Evolutionary conservation across 2,888 invertebrate genomes (phyloP).

Genomic region (Drosophila ochracea): DNA sequence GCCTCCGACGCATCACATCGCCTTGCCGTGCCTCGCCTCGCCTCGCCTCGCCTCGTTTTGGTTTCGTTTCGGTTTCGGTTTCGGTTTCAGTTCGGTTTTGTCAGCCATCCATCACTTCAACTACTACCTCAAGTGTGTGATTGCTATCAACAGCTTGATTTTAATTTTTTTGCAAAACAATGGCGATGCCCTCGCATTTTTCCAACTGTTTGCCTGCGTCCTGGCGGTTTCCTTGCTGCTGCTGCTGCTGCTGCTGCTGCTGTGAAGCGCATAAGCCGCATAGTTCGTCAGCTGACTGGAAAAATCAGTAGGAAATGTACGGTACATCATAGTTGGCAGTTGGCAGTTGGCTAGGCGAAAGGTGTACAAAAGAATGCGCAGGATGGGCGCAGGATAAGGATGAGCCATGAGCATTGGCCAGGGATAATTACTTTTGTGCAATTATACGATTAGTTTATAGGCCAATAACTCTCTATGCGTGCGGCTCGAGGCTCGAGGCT

Average conservation of each 20-base stretch:
- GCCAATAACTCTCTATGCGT: conserved; percentile 79
- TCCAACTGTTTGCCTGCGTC: conserved; percentile 27
- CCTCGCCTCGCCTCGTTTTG: neutral
- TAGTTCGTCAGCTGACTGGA: conserved; percentile 77
- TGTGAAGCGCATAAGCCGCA: conserved; percentile 74
- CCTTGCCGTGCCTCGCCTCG: neutral
- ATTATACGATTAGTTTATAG: conserved; percentile 83
- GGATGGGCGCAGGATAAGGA: conserved; percentile 41
- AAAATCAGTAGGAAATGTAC: conserved; percentile 69
- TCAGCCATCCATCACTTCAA: conserved; percentile 58
- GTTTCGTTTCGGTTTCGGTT: conserved; percentile 18
- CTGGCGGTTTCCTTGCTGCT: conserved; percentile 26
- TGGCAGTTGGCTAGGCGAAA: conserved; percentile 28
- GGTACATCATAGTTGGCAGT: conserved; percentile 24
- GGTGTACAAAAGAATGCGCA: conserved; percentile 54
- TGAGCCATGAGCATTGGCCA: conserved; percentile 40
- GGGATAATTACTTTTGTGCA: conserved; percentile 77
- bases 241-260: conserved; percentile 33
- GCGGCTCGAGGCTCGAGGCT: conserved; percentile 2
- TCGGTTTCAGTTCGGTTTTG: conserved; percentile 21
- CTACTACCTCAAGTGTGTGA: conserved; percentile 73
- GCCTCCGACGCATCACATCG: conserved; percentile 13
- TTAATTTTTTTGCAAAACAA: conserved; percentile 62
- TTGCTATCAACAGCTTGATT: conserved; percentile 81
- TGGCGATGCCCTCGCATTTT: conserved; percentile 26